Percentiles rank a stretch among this genome's conserved stretches.
Evolutionary conservation across 2,797 vertebrate genomes (phyloP).

Genomic region (Halcyon badia): DNA sequence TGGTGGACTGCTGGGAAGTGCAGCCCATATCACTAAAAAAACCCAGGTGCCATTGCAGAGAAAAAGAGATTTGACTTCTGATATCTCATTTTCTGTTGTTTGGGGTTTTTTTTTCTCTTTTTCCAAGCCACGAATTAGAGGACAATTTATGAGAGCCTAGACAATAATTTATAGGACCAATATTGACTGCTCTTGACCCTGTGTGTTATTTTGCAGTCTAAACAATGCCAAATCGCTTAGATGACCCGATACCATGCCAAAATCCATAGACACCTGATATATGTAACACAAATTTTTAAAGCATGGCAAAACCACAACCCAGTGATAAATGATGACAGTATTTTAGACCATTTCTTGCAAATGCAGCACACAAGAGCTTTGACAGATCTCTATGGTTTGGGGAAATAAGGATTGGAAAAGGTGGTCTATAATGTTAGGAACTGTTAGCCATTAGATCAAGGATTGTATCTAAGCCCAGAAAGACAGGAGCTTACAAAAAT

Average conservation of each 20-base stretch:
- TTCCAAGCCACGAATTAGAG: slow-evolving; percentile 74
- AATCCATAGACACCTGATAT: slow-evolving; percentile 72
- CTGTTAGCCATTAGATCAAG: neutral
- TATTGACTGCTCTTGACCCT: slow-evolving; percentile 78
- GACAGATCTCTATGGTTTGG: neutral
- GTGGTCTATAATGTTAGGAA: neutral
- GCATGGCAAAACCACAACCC: slow-evolving; percentile 55
- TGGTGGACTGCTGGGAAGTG: neutral
- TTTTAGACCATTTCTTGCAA: slow-evolving; percentile 61
- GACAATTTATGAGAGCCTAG: slow-evolving; percentile 78
- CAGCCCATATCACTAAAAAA: neutral
- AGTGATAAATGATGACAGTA: slow-evolving; percentile 59
- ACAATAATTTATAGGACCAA: slow-evolving; percentile 76
- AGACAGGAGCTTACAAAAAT: neutral
- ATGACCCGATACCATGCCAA: slow-evolving; percentile 71
- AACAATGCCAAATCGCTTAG: slow-evolving; percentile 77
- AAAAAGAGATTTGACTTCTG: slow-evolving; percentile 58
- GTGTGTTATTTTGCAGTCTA: slow-evolving; percentile 76
- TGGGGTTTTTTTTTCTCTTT: neutral
- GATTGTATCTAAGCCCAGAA: neutral
- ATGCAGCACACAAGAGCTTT: slow-evolving; percentile 11
- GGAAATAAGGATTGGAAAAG: neutral
- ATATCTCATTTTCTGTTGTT: slow-evolving; percentile 25
- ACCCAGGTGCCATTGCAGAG: neutral
- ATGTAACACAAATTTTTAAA: slow-evolving; percentile 78